Conservation (phyloP, 2,888 invertebrate species). For the Heliconius aoede region DNA sequence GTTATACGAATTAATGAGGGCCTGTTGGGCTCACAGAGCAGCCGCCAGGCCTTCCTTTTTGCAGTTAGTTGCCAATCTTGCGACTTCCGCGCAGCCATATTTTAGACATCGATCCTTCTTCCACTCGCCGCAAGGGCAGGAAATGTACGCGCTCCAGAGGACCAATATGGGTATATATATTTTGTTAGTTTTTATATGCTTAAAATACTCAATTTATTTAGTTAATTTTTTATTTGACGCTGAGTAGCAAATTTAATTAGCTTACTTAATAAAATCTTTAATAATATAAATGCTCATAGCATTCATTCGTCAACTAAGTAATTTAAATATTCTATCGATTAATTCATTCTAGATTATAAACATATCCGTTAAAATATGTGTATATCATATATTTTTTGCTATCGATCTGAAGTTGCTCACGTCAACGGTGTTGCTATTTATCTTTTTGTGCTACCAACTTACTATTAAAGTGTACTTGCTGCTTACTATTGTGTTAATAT, state of each 20-base stretch:
- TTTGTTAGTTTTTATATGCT: background rate
- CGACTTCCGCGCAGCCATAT: slow-evolving; percentile 85
- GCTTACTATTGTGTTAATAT: too few species aligned
- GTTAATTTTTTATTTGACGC: background rate
- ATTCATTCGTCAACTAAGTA: background rate
- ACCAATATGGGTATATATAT: slow-evolving; percentile 57
- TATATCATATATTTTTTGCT: background rate
- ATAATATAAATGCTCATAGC: background rate
- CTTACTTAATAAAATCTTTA: background rate
- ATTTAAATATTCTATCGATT: background rate
- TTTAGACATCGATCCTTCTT: slow-evolving; percentile 86
- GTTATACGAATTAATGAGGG: slow-evolving; percentile 94
- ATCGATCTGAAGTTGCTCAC: background rate
- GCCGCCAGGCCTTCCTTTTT: slow-evolving; percentile 92
- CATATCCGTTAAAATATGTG: too few species aligned
- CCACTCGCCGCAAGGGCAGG: slow-evolving; percentile 85
- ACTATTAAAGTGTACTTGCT: too few species aligned
- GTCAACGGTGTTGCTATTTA: too few species aligned
- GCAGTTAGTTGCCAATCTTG: slow-evolving; percentile 89
- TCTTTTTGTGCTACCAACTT: too few species aligned
- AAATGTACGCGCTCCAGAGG: slow-evolving; percentile 77
- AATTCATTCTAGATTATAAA: too few species aligned
- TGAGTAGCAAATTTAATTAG: background rate
- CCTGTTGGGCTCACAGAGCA: slow-evolving; percentile 95
- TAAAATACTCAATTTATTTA: background rate